phyloP scores from a whole-genome alignment of 2,888 invertebrate genomes.

The Torymus texanus region DNA sequence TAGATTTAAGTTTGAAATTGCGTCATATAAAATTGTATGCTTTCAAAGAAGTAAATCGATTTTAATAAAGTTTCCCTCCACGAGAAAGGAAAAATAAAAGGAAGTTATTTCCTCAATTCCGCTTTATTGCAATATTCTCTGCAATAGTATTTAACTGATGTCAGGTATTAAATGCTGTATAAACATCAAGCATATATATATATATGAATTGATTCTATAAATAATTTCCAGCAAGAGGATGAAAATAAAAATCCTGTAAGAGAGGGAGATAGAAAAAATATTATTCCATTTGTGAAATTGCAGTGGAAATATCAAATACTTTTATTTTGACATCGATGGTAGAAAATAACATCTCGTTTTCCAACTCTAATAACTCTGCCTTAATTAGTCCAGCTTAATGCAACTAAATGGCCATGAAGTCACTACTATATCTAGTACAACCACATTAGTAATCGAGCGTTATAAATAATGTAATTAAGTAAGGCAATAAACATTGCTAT shows the following conservation, averaged over 20 bases:
- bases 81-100: conserved; percentile 31
- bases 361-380: too few relatives aligned
- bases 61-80: conserved; percentile 43
- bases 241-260: too few relatives aligned
- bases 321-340: too few relatives aligned
- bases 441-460: background rate
- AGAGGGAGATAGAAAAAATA: too few relatives aligned
- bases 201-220: too few relatives aligned
- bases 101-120: conserved; percentile 39
- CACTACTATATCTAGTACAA: too few relatives aligned
- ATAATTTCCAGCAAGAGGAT: too few relatives aligned
- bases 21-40: conserved; percentile 40
- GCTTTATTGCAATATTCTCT: conserved; percentile 29
- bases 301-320: too few relatives aligned
- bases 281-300: too few relatives aligned
- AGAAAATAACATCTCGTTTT: too few relatives aligned
- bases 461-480: background rate
- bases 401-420: too few relatives aligned
- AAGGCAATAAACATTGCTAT: background rate
- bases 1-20: conserved; percentile 46
- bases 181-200: background rate
- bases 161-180: conserved; percentile 29
- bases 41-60: conserved; percentile 51
- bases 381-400: too few relatives aligned
- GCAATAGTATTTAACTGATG: conserved; percentile 32